Evolutionary conservation across 2,888 invertebrate species (phyloP).

Genomic region (Thereva nobilitata): DNA sequence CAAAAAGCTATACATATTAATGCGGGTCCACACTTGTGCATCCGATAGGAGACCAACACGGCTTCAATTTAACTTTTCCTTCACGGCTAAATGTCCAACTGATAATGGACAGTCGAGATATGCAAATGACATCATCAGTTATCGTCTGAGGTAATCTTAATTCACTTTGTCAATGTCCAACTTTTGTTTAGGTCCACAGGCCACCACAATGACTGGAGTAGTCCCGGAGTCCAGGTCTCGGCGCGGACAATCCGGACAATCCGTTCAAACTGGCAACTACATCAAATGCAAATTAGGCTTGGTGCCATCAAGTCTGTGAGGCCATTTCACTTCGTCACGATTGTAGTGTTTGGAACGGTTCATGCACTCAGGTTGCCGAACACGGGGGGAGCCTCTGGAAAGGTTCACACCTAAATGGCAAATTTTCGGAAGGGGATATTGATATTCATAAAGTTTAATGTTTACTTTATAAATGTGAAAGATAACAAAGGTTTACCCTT

Average conservation of each 20-base stretch:
- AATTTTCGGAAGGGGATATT: constrained; percentile 21
- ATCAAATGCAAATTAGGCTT: constrained; percentile 29
- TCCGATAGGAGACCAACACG: constrained; percentile 4
- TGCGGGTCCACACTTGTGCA: constrained; percentile 23
- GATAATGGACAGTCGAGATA: constrained; percentile 38
- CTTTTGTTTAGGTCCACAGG: constrained; percentile 32
- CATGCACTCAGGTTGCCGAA: background rate
- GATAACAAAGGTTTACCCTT: constrained; percentile 33
- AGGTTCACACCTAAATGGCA: background rate
- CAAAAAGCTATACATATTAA: constrained; percentile 28
- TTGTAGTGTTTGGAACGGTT: constrained; percentile 1
- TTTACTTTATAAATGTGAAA: constrained; percentile 34
- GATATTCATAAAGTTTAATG: constrained; percentile 33
- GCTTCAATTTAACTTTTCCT: constrained; percentile 38
- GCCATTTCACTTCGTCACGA: background rate
- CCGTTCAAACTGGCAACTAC: constrained; percentile 16
- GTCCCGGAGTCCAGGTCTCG: constrained; percentile 14
- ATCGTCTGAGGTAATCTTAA: constrained; percentile 38
- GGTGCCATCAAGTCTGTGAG: constrained; percentile 25
- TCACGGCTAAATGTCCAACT: constrained; percentile 28
- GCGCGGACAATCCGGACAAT: constrained; percentile 8
- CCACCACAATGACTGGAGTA: background rate
- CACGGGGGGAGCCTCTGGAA: background rate
- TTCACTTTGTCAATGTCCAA: constrained; percentile 38
- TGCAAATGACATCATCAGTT: constrained; percentile 39